phyloP scores from a whole-genome alignment of 2,113 vertebrate genomes.

The Xiphophorus hellerii region DNA sequence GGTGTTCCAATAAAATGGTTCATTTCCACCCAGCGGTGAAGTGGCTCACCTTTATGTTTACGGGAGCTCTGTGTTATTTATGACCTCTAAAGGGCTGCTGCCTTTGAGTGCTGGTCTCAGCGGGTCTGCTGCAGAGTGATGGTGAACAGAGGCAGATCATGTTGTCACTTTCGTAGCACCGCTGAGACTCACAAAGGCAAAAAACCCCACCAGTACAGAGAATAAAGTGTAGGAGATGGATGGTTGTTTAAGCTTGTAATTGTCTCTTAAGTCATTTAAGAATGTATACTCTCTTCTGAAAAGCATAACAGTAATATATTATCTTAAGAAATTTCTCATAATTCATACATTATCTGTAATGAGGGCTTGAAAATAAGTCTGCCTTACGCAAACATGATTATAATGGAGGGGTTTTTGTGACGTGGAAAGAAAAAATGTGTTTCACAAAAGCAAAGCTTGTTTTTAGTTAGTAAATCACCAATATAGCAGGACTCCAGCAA shows the following conservation, averaged over 20 bases:
- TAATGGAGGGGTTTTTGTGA: neutral
- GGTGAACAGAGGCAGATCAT: constrained; percentile 74
- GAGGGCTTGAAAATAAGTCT: constrained; percentile 10
- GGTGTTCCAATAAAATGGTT: constrained; percentile 78
- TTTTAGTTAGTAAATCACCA: neutral
- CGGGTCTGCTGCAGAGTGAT: constrained; percentile 68
- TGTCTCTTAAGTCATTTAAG: constrained; percentile 11
- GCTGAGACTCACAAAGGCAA: constrained; percentile 51
- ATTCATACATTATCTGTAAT: constrained; percentile 5
- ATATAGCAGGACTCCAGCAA: neutral
- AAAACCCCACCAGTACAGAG: constrained; percentile 50
- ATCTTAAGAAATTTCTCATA: constrained; percentile 13
- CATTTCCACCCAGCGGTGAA: constrained; percentile 78
- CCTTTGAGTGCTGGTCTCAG: constrained; percentile 72
- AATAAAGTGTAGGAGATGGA: constrained; percentile 33
- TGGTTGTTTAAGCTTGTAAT: constrained; percentile 14
- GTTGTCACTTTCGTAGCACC: constrained; percentile 74
- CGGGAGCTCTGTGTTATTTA: constrained; percentile 76
- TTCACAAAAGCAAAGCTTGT: neutral
- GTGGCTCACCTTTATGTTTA: constrained; percentile 73
- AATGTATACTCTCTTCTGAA: constrained; percentile 14
- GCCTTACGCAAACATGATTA: constrained; percentile 1
- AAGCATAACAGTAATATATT: constrained; percentile 24
- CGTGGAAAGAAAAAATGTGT: neutral
- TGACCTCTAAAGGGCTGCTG: constrained; percentile 69